A percentile compares a stretch with the other conserved stretches of the same genome.
phyloP scores from a whole-genome alignment of 2,113 vertebrate genomes.

The Xenopus laevis region DNA sequence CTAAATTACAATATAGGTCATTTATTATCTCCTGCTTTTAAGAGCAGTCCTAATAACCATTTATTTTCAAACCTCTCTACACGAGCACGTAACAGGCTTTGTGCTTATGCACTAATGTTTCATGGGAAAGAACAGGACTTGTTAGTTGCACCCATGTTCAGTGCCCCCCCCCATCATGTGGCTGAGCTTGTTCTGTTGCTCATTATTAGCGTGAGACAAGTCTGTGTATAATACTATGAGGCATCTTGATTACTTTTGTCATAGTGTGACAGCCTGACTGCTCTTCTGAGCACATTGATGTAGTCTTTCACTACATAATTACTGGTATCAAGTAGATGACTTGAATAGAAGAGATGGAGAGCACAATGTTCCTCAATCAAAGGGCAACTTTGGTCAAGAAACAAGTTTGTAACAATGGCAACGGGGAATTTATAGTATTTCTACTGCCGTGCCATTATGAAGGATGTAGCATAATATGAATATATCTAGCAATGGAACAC shows the following conservation, averaged over 20 bases:
- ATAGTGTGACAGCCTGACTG: too few relatives aligned
- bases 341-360: not conserved
- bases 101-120: too few relatives aligned
- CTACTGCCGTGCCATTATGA: slow-evolving; percentile 8
- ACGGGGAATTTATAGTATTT: not conserved
- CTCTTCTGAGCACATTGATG: not conserved
- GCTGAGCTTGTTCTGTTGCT: not conserved
- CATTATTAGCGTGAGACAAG: not conserved
- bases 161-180: not conserved
- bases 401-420: not conserved
- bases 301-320: slow-evolving; percentile 17
- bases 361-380: not conserved
- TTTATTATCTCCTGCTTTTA: too few relatives aligned
- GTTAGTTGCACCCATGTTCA: too few relatives aligned
- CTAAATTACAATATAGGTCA: too few relatives aligned
- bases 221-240: not conserved
- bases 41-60: too few relatives aligned
- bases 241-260: not conserved
- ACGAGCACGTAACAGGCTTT: too few relatives aligned
- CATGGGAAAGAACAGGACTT: too few relatives aligned
- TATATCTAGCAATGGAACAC: not conserved
- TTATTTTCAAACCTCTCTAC: too few relatives aligned
- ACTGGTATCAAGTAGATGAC: slow-evolving; percentile 1
- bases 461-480: not conserved
- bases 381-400: not conserved